phyloP scores from a whole-genome alignment of 1,140 invertebrate genomes.

The Apocrypta bakeri region DNA sequence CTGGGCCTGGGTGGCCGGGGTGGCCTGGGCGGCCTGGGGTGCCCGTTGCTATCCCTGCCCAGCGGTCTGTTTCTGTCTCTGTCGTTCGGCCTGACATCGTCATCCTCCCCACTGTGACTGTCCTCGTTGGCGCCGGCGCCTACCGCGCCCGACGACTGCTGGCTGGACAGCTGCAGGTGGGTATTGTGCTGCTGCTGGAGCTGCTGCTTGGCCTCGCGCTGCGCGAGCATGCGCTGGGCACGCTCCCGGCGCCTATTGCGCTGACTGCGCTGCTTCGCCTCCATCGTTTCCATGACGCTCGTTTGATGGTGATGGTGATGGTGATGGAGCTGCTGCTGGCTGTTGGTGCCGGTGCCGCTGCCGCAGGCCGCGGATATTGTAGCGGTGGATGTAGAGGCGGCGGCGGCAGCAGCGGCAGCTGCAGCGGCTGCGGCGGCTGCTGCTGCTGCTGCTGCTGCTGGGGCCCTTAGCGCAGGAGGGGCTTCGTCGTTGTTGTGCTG shows the following conservation, averaged over 20 bases:
- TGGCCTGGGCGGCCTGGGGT: slow-evolving; percentile 59
- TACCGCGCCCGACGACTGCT: slow-evolving; percentile 31
- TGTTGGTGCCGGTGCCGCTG: slow-evolving; percentile 49
- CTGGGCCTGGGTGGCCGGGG: slow-evolving; percentile 64
- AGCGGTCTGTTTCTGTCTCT: slow-evolving; percentile 57
- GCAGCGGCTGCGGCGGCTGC: slow-evolving; percentile 78
- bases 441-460: background rate
- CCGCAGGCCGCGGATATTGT: slow-evolving; percentile 71
- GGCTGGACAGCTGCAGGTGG: slow-evolving; percentile 52
- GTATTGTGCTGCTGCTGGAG: slow-evolving; percentile 58
- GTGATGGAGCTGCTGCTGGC: background rate
- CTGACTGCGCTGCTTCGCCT: slow-evolving; percentile 85
- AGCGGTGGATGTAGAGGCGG: slow-evolving; percentile 87
- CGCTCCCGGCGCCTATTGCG: slow-evolving; percentile 89
- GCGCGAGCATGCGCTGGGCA: slow-evolving; percentile 89
- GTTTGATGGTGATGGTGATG: slow-evolving; percentile 54
- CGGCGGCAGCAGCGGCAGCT: slow-evolving; percentile 89
- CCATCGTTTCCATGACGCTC: slow-evolving; percentile 80
- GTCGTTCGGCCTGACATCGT: slow-evolving; percentile 69
- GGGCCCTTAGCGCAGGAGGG: background rate
- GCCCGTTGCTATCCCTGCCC: slow-evolving; percentile 61
- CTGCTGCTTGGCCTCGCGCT: slow-evolving; percentile 78
- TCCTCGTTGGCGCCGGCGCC: slow-evolving; percentile 68
- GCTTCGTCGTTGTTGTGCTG: background rate
- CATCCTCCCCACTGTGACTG: slow-evolving; percentile 83